Base-by-base conservation (phyloP, 2,797 vertebrate genomes). In the Syngnathus rostellatus region DNA sequence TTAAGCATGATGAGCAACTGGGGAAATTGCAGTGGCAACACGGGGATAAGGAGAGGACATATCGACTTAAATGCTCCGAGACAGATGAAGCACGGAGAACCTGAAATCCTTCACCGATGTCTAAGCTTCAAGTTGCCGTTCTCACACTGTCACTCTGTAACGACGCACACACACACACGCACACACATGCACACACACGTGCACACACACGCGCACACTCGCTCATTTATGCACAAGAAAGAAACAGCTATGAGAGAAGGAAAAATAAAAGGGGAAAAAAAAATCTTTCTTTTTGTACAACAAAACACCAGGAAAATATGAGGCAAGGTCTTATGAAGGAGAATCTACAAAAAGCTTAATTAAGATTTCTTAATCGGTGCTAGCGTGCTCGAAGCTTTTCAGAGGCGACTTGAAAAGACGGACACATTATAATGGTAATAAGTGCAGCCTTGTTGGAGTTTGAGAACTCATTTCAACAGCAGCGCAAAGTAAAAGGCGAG, bases 1-100 rank as follows among this genome's bases (percentile, higher is more conserved):
- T 88, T 85, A 87, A 89, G 85, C 75, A 85, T 90, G 89, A 90
- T 85, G 86, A 88, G 87, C 87, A 83, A 89, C 84, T 83, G 81
- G 80, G 86, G 83, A n/a, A 86, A 89, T 87, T 77, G 86, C 87
- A 78, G 81, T 87, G 88, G 88, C 89, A 89, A 89, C 88, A 87
- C 81, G 79, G 80, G 81, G 87, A 87, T 89, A 79, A 85, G 74
- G 67, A 72, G 69, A 72, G 83, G 85, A 79, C 40, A 85, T 87
- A 86, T 85, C 82, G 83, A 83, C 85, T 86, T 87, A 88, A 85
- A 83, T 76, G 83, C 80, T 83, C 86, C 72, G 37, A 78, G 83
- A 87, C 86, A 86, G 81, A 86, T 82, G 79, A 84, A 77, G 83
- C 78, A 67, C 78, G 63, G 72, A 76, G 82, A 85, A 83, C 81